Evolutionary conservation across 2,888 invertebrate species (phyloP), one percentile per base, ranked within the genome.

Genomic region (Melinaea marsaeus): DNA sequence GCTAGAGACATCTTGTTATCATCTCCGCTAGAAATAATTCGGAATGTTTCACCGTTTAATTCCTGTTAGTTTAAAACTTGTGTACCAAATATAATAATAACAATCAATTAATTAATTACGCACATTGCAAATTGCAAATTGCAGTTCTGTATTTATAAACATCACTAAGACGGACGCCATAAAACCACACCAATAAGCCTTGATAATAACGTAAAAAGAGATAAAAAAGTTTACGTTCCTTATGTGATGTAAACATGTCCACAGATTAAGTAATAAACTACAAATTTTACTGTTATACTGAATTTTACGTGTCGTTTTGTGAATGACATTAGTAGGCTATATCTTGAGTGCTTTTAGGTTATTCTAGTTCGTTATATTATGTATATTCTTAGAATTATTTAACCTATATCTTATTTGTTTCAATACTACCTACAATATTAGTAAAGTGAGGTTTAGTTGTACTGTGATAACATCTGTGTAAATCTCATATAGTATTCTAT

Each of bases 191-290:
- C 37, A 22, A 61, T 61, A 56, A 55, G 60, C 66, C 64, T 65
- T 69, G 70, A 69, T 69, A 65, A 66, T 63, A 63, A 59, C 54
- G 54, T 65, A 59, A 63, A 63, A 63, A 60, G 55, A 64, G 65
- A 69, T 69, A 63, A 69, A 70, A 70, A 69, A 60, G 68, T 70
- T 69, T 71, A 72, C 65, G 71, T 69, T 48, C 55, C 55, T 57
- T 57, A 62, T 65, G 65, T 62, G 68, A 66, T 55, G 67, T 72
- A 69, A 72, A 71, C 70, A 66, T 64, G 69, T 59, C 67, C 65
- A 69, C 62, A 66, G 70, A 72, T 72, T 72, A 69, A 71, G 69
- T 61, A 63, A 68, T 72, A 72, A 72, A 71, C 62, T 63, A 65
- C 48, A 51, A n/a, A 61, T 64, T 72, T 72, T 72, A 71, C 68